These are phyloP conservation scores for Pollenia angustigena DNA, from an alignment of 2,888 invertebrate genomes.

Conservation along the genomic window DNA sequence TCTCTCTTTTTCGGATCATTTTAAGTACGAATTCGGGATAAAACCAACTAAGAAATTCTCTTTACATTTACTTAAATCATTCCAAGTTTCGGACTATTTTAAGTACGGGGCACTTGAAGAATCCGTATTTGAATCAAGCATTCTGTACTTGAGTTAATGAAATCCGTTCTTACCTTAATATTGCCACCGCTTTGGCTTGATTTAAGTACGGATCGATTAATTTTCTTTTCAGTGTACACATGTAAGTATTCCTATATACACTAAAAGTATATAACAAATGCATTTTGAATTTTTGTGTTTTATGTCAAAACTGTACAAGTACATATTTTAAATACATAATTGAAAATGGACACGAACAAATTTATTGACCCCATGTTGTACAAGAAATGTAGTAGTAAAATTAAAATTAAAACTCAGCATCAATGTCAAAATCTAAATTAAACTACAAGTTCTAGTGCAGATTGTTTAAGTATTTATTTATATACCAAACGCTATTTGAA, in stretches of 20 bases:
- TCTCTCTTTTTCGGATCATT: too few species aligned
- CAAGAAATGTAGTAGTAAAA: constrained; percentile 19
- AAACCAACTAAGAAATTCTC: too few species aligned
- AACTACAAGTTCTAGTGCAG: constrained; percentile 51
- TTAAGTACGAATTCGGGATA: too few species aligned
- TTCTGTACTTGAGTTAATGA: too few species aligned
- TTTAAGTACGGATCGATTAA: too few species aligned
- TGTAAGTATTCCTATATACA: neutral
- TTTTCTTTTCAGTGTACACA: neutral
- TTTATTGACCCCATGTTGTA: constrained; percentile 64
- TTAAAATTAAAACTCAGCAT: constrained; percentile 45
- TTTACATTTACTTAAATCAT: too few species aligned
- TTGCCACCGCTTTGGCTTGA: too few species aligned
- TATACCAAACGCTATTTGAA: neutral
- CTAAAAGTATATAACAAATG: constrained; percentile 7
- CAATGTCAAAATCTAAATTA: constrained; percentile 67
- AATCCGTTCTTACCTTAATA: too few species aligned
- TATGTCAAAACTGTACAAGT: constrained; percentile 13
- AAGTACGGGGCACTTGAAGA: too few species aligned
- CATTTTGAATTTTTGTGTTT: constrained; percentile 7
- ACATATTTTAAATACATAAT: constrained; percentile 20
- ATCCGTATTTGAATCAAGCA: too few species aligned
- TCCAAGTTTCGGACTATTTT: too few species aligned
- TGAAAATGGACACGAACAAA: constrained; percentile 57
- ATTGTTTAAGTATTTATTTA: constrained; percentile 1